phyloP scores from a whole-genome alignment of 1,140 invertebrate species.

The Lycorma delicatula region DNA sequence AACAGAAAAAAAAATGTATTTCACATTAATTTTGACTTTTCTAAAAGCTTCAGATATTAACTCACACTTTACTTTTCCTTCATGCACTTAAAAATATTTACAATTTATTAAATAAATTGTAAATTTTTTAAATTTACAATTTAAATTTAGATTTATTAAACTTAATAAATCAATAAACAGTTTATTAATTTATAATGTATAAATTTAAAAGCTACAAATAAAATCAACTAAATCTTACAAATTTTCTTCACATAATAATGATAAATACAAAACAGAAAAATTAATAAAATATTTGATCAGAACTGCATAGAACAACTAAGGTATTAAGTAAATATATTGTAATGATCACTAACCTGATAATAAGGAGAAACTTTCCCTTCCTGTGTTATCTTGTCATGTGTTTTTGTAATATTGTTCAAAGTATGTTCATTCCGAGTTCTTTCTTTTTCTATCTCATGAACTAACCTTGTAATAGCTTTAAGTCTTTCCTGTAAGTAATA shows the following conservation, averaged over 20 bases:
- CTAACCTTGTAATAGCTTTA: conserved; percentile 61
- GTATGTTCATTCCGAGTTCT: conserved; percentile 66
- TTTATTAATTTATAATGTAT: neutral
- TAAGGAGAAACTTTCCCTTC: conserved; percentile 56
- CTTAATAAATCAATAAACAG: neutral
- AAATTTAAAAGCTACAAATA: neutral
- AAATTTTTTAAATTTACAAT: too few relatives aligned
- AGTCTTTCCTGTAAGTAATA: conserved; percentile 56
- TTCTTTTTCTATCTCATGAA: conserved; percentile 74
- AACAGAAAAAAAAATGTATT: too few relatives aligned
- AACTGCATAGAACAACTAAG: too few relatives aligned
- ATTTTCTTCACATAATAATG: neutral
- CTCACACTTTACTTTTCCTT: too few relatives aligned
- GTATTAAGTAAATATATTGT: too few relatives aligned
- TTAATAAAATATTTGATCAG: neutral
- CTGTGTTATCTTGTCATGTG: conserved; percentile 62
- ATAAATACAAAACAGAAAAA: neutral
- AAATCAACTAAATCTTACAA: neutral
- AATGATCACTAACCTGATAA: conserved; percentile 39
- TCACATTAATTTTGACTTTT: too few relatives aligned
- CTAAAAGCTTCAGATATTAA: too few relatives aligned
- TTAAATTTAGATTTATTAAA: too few relatives aligned
- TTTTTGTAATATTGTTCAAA: conserved; percentile 65
- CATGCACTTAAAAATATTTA: too few relatives aligned
- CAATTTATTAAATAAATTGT: too few relatives aligned